Percentiles rank a stretch among this genome's conserved stretches.
phyloP scores from a whole-genome alignment of 2,797 vertebrate species.

The Sebastes iracundus region DNA sequence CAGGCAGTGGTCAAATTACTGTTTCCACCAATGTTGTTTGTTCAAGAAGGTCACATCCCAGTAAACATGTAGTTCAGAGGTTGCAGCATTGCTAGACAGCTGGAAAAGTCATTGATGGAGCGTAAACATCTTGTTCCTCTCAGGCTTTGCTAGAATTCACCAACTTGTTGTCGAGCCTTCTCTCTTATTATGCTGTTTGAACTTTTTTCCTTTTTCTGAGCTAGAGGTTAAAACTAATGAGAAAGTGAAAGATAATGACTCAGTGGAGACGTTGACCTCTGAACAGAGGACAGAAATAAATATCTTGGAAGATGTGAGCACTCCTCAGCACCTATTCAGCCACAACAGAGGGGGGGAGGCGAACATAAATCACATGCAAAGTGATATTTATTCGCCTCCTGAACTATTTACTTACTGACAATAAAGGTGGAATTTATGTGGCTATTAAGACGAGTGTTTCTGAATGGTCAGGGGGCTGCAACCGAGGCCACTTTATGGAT shows the following conservation, averaged over 20 bases:
- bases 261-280: conserved; percentile 28
- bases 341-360: background rate
- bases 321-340: conserved; percentile 21
- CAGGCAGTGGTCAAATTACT: background rate
- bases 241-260: conserved; percentile 28
- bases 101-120: conserved; percentile 10
- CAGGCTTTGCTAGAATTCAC: background rate
- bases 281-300: conserved; percentile 28
- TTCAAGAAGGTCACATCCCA: conserved; percentile 17
- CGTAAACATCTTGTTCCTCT: background rate
- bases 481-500: conserved; percentile 56
- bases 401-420: conserved; percentile 72
- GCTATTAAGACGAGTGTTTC: conserved; percentile 62
- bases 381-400: conserved; percentile 64
- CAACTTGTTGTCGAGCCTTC: background rate
- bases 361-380: conserved; percentile 56
- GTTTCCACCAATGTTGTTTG: background rate
- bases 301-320: conserved; percentile 19
- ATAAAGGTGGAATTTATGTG: conserved; percentile 70
- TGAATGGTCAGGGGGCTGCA: conserved; percentile 49
- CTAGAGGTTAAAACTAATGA: conserved; percentile 35
- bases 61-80: conserved; percentile 17
- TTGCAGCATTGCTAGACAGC: conserved; percentile 1
- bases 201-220: background rate
- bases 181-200: background rate